These are phyloP conservation scores for Chirona hameri DNA, from an alignment of 2,888 invertebrate genomes.

Conservation along the genomic window DNA sequence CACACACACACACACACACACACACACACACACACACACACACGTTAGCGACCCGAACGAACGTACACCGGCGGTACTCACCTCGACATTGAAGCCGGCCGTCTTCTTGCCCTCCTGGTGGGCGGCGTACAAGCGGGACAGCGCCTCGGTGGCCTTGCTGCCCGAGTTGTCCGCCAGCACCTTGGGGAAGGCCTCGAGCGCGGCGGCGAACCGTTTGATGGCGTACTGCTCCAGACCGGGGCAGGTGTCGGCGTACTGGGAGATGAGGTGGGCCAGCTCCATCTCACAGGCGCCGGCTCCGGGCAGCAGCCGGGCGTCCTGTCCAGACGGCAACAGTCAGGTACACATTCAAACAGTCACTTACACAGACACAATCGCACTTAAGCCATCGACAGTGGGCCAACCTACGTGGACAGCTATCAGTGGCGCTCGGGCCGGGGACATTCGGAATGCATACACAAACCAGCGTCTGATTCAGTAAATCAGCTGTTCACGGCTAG, in stretches of 20 bases:
- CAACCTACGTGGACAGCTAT: too few species aligned
- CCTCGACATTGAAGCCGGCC: slow-evolving; percentile 83
- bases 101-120: slow-evolving; percentile 82
- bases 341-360: too few species aligned
- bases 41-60: too few species aligned
- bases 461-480: too few species aligned
- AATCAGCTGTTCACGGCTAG: too few species aligned
- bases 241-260: slow-evolving; percentile 82
- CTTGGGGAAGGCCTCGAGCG: slow-evolving; percentile 39
- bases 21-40: too few species aligned
- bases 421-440: too few species aligned
- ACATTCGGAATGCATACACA: too few species aligned
- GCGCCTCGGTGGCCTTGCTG: slow-evolving; percentile 75
- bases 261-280: slow-evolving; percentile 80
- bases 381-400: too few species aligned
- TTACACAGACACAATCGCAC: too few species aligned
- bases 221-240: slow-evolving; percentile 97
- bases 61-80: slow-evolving; percentile 42
- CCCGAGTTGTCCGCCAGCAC: slow-evolving; percentile 92
- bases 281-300: slow-evolving; percentile 96
- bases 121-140: slow-evolving; percentile 87
- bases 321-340: background rate
- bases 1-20: too few species aligned
- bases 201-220: slow-evolving; percentile 80
- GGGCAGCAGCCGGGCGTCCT: slow-evolving; percentile 66